Base-by-base conservation (phyloP, 2,797 vertebrate genomes). In the Myioborus melanocephalus region DNA sequence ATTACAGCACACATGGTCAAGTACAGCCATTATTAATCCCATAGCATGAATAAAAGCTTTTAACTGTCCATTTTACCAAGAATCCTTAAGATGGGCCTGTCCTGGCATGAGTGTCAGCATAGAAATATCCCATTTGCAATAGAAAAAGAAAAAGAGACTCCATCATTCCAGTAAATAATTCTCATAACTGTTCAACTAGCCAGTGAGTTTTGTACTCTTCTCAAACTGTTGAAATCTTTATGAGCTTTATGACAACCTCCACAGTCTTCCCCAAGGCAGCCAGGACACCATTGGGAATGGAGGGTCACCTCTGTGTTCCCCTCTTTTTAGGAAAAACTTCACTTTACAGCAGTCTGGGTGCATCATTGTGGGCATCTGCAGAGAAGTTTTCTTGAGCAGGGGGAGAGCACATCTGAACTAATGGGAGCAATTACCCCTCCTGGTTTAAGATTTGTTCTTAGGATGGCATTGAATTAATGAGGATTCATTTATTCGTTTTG, bases 1-100 rank as follows among this genome's bases (percentile, higher is more conserved):
- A 94, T 92, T 93, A 91, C 71, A 92, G 89, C 65, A 65, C 93
- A 93, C 92, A 93, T 93, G 91, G 61, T 50, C 35, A 83, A 89
- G 34, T 47, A 85, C n/a, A 78, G 61, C 16, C 91, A 52, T 85
- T 95, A 92, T 89, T 92, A 95, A 91, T 95, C 94, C 76, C 8
- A 1, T 55, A 52, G 50, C 65, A 78, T 26, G 61, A 81, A 89
- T 87, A 92, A 87, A 94, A 94, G 77, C 73, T 93, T 96, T 93
- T 56, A 85, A 94, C 75, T 85, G 63, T 68, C 56, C 60, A 55
- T 95, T 95, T 85, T 32, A 92, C 73, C 46, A 82, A 75, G 84
- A 91, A 72, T 35, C 23, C 64, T 84, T 41, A 83, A 89, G 78
- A 89, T 30, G 19, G 26, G 53, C 32, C 73, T 68, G 28, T 47